Conservation (phyloP, 2,113 vertebrate species). For the Aptenodytes patagonicus region DNA sequence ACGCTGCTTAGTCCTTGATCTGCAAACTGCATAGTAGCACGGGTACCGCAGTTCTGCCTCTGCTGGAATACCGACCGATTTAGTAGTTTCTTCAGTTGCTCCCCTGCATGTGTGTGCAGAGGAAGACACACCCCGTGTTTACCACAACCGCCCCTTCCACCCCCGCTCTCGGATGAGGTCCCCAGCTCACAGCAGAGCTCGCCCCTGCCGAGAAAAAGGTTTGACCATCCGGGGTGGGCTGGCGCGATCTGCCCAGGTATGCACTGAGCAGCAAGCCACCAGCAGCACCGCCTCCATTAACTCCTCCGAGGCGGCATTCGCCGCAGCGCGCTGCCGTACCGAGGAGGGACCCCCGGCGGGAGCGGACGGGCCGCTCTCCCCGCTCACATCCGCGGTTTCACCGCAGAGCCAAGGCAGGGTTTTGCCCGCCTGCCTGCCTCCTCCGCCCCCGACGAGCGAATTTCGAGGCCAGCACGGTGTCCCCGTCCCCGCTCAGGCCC, state of each 20-base stretch:
- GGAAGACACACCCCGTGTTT: too few species aligned
- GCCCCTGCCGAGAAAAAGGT: neutral
- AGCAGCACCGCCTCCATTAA: neutral
- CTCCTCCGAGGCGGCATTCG: neutral
- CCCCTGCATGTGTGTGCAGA: neutral
- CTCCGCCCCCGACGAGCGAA: neutral
- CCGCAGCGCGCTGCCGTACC: neutral
- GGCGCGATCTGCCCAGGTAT: neutral
- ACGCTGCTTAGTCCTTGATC: neutral
- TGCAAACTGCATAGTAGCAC: neutral
- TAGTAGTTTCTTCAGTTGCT: neutral
- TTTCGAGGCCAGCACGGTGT: neutral
- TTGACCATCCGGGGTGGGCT: fast-evolving
- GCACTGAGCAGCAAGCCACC: neutral
- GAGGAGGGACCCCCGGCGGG: neutral
- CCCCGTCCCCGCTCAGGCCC: neutral
- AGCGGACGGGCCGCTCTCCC: neutral
- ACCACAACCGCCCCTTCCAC: neutral
- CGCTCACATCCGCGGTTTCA: neutral
- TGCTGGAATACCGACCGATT: neutral
- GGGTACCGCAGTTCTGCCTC: neutral
- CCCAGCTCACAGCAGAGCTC: neutral
- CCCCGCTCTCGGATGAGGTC: neutral
- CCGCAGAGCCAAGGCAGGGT: neutral
- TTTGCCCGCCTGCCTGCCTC: neutral